Evolutionary conservation across 2,888 invertebrate species (phyloP), one percentile per base, ranked within the genome.

Genomic region (Phasia obesa): DNA sequence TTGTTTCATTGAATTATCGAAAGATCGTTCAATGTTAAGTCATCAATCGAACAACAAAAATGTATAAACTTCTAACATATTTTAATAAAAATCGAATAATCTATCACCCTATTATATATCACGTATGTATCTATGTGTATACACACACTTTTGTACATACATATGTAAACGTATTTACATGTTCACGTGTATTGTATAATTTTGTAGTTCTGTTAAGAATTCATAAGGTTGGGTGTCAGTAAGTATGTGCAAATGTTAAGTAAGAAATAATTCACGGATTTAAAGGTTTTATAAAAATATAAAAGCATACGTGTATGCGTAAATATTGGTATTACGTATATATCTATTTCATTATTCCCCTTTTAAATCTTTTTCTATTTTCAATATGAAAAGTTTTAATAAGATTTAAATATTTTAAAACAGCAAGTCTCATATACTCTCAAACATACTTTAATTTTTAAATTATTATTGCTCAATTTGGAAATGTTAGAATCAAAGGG

Each of bases 271-370:
- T 75, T 75, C 74, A 75, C 38, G 76, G 65, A 49, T 42, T 60
- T 76, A 17, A 59, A 59, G 11, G 19, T 42, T 53, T 27, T 53
- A 59, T 17, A 7, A 23, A 38, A 38, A 17, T 27, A 42, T 47
- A 2, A 3, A 49, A 47, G n/a, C 21, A 53, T 27, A n/a, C 38
- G 25, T 3, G 17, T 42, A n/a, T 13, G 2, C 25, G 47, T 47
- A 31, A 25, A 11, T 15, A 23, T 78, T 38, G 25, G 51, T 27
- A 53, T 59, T 62, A 7, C 25, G n/a, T 79, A 69, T 31, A 6
- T 9, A 31, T 74, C 27, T 62, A 80, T 75, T 75, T 55, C 51
- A 64, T 31, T 75, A 75, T 42, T 64, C 64, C 55, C 74, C 67
- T 55, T 31, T 55, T 59, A 23, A 38, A 17, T 67, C n/a, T n/a